Base-by-base conservation (phyloP, 2,888 invertebrate species). In the Euproctis similis region DNA sequence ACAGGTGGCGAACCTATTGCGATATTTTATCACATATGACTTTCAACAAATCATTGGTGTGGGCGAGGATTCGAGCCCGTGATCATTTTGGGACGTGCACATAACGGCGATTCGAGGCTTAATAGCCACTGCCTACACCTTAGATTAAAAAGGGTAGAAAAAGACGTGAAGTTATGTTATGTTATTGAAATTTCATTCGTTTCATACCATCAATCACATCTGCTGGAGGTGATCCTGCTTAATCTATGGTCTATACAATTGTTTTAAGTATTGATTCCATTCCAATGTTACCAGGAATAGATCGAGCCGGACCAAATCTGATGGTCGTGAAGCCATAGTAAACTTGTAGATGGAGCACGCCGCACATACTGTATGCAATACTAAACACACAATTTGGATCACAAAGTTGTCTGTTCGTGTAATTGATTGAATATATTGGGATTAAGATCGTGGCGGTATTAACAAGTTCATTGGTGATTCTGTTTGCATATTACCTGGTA, bases 221-320 rank as follows among this genome's bases (percentile, higher is more conserved):
- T 42, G 3, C 3, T 0, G 4, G 7, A 5, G 4, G 12, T 18
- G 20, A 23, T 12, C 16, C 14, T 17, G 30, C 17, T 12, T 54
- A 48, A 20, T 73, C 67, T 67, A 41, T 67, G 65, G 4, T 38
- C 43, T 39, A 47, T 62, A 71, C n/a, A 75, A 77, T 76, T 76
- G 77, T 77, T 67, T 71, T 68, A 75, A 63, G 70, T 70, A 68
- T n/a, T 74, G 69, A 72, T 67, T 71, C 64, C 64, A 68, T 66
- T 68, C 65, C 70, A 74, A 14, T 67, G 71, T 65, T 78, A 77
- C 80, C 63, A 42, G 70, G 81, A 80, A 81, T 65, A 71, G 70
- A 71, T 59, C 62, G 57, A 51, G 53, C 42, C 78, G 77, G 76
- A 76, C 80, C 78, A 80, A 78, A 80, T 82, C 76, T 72, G 75